Evolutionary conservation across 2,113 vertebrate genomes (phyloP), one percentile per base, ranked within the genome.

Genomic region (Orthonyx spaldingii): DNA sequence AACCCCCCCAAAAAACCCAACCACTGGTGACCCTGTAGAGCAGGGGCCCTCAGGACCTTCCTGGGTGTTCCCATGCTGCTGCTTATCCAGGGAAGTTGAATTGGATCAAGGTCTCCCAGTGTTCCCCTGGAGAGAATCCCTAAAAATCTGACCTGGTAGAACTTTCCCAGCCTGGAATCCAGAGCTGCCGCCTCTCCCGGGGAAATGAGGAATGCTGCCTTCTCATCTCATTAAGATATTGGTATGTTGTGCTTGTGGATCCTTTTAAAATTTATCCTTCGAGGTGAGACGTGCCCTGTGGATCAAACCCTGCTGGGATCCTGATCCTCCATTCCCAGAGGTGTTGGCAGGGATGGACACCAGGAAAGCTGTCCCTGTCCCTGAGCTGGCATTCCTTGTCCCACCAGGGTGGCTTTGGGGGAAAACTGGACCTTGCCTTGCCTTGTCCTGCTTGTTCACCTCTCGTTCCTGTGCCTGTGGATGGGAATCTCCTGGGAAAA

Each of bases 291-390:
- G 37, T n/a, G 9, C 44, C 16, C 18, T 75, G 18, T 16, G 49
- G 35, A 5, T 27, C 21, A 27, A 50, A 22, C 22, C 20, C 69
- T 20, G 24, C 57, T 41, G 61, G 68, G 24, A 42, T 44, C 41
- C 69, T n/a, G 20, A 1, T 1, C 60, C 55, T 11, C 26, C 7
- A 37, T 39, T 33, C 23, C 4, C 0, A 0, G 22, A 33, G 28
- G 26, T 8, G 13, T 5, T 49, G 55, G 76, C n/a, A 23, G 14
- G 35, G 61, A 7, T 13, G 28, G 49, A 18, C 11, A 27, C 26
- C 7, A 5, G 60, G 15, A n/a, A 21, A 57, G 11, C 32, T 57
- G 47, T 5, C 24, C 15, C 10, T 8, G 8, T 28, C 39, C 49
- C 33, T 41, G 1, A 14, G 33, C n/a, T 76, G 55, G 22, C 46